Evolutionary conservation across 2,113 vertebrate species (phyloP), one percentile per base, ranked within the genome.

Genomic region (Pteruthius melanotis): DNA sequence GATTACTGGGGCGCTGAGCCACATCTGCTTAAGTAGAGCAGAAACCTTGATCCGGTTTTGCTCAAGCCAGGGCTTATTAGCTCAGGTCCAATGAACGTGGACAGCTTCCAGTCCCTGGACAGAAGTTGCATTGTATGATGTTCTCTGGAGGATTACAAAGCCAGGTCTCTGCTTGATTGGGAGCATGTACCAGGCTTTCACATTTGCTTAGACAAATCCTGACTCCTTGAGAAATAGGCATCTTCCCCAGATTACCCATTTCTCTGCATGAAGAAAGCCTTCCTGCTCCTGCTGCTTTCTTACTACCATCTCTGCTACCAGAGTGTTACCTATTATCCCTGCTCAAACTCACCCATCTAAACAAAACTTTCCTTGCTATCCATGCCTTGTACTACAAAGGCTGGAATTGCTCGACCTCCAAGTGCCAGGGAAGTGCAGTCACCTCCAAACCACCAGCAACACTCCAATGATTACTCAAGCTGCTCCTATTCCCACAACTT

Each of bases 111-210:
- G 64, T 35, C 33, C 27, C 19, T 68, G 69, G 65, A 91, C 72
- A 93, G 92, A 89, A 87, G 84, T n/a, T 93, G 35, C 87, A 89
- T 82, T 93, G 94, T 93, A 9, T 50, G 40, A 45, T 78, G 60
- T 59, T 84, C 72, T 78, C 35, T 17, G 82, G 8, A 39, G 44
- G 56, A 68, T 84, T 87, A 47, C 30, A 81, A 64, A 87, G 45
- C 59, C 69, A 65, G 69, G 72, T 91, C 44, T 84, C 52, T 95
- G 42, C 54, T 86, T 7, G 3, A 15, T 14, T 71, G 18, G 56
- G 11, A 89, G 21, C 22, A 54, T 35, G 30, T 74, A 81, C 52
- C 80, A 45, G 59, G n/a, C 59, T 45, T n/a, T 89, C 26, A 28
- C 4, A 37, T 69, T 74, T 77, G 4, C 47, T 85, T 64, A 53